These are phyloP conservation scores for Euwallacea fornicatus DNA, from an alignment of 1,140 invertebrate species.

Conservation along the genomic window DNA sequence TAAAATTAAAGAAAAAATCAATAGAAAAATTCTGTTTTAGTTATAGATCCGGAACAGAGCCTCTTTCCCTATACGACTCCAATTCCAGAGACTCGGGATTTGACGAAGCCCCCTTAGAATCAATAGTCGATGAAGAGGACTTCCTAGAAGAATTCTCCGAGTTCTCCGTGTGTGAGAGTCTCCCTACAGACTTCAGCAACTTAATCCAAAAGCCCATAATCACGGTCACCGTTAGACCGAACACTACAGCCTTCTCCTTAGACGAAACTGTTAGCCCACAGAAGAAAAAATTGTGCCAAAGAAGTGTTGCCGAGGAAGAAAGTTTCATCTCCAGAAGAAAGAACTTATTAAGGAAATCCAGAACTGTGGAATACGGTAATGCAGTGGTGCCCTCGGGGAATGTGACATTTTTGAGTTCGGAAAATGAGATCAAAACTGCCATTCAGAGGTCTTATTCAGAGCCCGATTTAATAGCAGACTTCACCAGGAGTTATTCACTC, in stretches of 20 bases:
- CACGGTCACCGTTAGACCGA: neutral
- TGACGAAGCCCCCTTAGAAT: slow-evolving; percentile 14
- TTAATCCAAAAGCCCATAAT: slow-evolving; percentile 19
- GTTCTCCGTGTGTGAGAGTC: slow-evolving; percentile 9
- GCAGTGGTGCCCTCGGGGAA: slow-evolving; percentile 48
- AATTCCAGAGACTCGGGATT: slow-evolving; percentile 33
- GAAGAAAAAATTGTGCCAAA: slow-evolving; percentile 26
- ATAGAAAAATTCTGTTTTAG: neutral
- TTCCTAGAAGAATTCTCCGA: slow-evolving; percentile 29
- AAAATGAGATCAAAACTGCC: slow-evolving; percentile 60
- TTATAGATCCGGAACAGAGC: neutral
- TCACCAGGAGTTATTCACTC: slow-evolving; percentile 73
- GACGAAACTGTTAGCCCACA: slow-evolving; percentile 14
- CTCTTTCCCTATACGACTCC: slow-evolving; percentile 14
- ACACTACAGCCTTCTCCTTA: neutral
- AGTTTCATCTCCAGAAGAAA: slow-evolving; percentile 13
- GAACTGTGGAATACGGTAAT: slow-evolving; percentile 49
- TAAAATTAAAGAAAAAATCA: neutral
- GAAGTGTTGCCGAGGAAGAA: slow-evolving; percentile 6
- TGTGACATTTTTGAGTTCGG: slow-evolving; percentile 59
- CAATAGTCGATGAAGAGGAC: slow-evolving; percentile 4
- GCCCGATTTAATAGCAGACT: slow-evolving; percentile 80
- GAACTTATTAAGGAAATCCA: slow-evolving; percentile 10
- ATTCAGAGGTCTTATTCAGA: slow-evolving; percentile 62
- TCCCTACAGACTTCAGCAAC: slow-evolving; percentile 25